Base-by-base conservation (phyloP, 2,888 invertebrate species). In the Eurytoma adleriae region DNA sequence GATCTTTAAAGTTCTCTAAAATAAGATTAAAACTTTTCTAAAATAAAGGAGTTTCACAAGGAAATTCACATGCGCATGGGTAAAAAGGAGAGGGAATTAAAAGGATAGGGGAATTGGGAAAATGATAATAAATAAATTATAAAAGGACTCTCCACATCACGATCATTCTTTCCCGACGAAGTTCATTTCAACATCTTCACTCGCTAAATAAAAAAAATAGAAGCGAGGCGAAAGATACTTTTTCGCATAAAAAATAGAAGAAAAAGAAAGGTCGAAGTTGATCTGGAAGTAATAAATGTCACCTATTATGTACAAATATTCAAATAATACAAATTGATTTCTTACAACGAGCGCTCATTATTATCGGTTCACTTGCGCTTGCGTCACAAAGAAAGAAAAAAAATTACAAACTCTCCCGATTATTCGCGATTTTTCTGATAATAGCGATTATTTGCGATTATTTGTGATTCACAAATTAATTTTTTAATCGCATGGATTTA, bases 301-400 rank as follows among this genome's bases (percentile, higher is more conserved):
- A 82, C 84, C 86, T 87, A 88, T 83, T 88, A 88, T 88, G 82
- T 88, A 88, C 88, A 88, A 86, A 86, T 74, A 82, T 83, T 82
- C 82, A 83, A 84, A 84, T 83, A 83, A 84, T 83, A 83, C 72
- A 83, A 83, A 82, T 83, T 70, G 76, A 81, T 79, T 80, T 67
- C 62, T 75, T 72, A 72, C 69, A 73, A 56, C 59, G 74, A 77
- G 66, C 77, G 71, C 66, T 18, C 54, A 79, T 79, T 75, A 56
- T 73, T 40, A 69, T 77, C 66, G 52, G 12, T 74, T 52, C 20
- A 66, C 27, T 57, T 52, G 61, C 64, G 62, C 20, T 54, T 50
- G 57, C 27, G 10, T 20, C 57, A 27, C 30, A 57, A 57, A 78
- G 61, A 75, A 78, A 81, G 59, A 80, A 40, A 24, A 24, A 40